Percentiles rank a stretch among this genome's conserved stretches.
phyloP scores from a whole-genome alignment of 2,113 vertebrate genomes.

The Noctilio leporinus region DNA sequence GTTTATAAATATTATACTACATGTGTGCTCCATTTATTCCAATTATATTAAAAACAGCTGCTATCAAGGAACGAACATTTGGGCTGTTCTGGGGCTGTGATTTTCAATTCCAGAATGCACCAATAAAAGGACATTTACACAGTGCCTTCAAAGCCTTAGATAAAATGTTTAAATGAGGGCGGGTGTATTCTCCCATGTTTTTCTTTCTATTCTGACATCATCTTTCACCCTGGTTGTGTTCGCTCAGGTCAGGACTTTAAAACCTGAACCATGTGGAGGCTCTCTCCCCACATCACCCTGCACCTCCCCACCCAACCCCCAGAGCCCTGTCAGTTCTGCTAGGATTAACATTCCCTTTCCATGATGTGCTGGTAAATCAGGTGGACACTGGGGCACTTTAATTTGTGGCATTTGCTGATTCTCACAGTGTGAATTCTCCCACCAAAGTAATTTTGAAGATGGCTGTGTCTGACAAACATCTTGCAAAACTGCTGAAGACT shows the following conservation, averaged over 20 bases:
- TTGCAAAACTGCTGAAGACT: not conserved
- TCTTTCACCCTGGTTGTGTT: slow-evolving; percentile 22
- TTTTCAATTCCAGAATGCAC: slow-evolving; percentile 40
- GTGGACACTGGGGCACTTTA: not conserved
- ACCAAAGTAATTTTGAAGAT: not conserved
- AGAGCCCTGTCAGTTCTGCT: not conserved
- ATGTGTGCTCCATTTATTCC: slow-evolving; percentile 29
- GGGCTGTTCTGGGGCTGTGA: not conserved
- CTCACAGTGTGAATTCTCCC: not conserved
- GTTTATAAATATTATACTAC: slow-evolving; percentile 45
- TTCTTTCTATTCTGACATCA: not conserved
- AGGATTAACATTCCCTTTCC: not conserved
- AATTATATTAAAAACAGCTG: slow-evolving; percentile 61
- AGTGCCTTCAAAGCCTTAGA: slow-evolving; percentile 11
- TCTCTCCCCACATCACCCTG: not conserved
- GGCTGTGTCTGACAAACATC: not conserved
- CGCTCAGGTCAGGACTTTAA: not conserved
- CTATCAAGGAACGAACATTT: slow-evolving; percentile 42
- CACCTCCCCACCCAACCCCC: too few species aligned
- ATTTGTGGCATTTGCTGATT: not conserved
- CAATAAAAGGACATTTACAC: slow-evolving; percentile 31
- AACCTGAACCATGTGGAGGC: not conserved
- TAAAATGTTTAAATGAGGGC: slow-evolving; percentile 39
- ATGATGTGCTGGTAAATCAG: not conserved
- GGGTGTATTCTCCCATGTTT: not conserved